These are phyloP conservation scores for Drosophila tristis DNA, from an alignment of 1,140 invertebrate species.

Conservation along the genomic window DNA sequence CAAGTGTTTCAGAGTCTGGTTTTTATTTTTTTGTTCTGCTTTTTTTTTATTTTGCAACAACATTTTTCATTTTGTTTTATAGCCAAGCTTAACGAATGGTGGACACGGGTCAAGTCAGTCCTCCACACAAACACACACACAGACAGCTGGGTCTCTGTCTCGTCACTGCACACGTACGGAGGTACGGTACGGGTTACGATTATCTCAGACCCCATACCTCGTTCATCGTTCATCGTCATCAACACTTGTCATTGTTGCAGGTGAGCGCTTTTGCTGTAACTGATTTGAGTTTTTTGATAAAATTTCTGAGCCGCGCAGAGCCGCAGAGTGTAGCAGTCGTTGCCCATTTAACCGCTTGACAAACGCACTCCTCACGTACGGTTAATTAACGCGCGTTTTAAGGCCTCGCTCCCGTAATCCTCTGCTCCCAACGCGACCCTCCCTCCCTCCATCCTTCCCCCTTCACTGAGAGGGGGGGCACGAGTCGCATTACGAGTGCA, in stretches of 20 bases:
- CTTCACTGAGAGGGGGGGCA: slow-evolving; percentile 34
- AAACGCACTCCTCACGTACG: slow-evolving; percentile 77
- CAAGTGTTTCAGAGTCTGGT: slow-evolving; percentile 39
- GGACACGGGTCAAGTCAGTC: slow-evolving; percentile 63
- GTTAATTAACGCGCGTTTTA: slow-evolving; percentile 75
- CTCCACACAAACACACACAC: slow-evolving; percentile 17
- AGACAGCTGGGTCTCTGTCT: slow-evolving; percentile 28
- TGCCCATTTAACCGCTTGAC: slow-evolving; percentile 58
- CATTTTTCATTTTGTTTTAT: slow-evolving; percentile 81
- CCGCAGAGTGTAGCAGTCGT: slow-evolving; percentile 20
- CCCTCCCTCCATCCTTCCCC: neutral
- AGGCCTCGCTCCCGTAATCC: slow-evolving; percentile 42
- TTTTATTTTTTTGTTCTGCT: neutral
- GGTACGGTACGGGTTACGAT: slow-evolving; percentile 9
- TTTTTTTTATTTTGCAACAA: slow-evolving; percentile 62
- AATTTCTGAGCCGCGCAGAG: slow-evolving; percentile 36
- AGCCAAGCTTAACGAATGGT: slow-evolving; percentile 43
- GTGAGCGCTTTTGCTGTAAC: slow-evolving; percentile 61
- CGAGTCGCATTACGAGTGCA: slow-evolving; percentile 53
- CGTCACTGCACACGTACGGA: slow-evolving; percentile 26
- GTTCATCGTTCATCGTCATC: slow-evolving; percentile 38
- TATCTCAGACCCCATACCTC: slow-evolving; percentile 40
- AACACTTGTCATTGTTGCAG: slow-evolving; percentile 79
- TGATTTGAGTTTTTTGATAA: slow-evolving; percentile 75
- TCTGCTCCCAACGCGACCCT: neutral